phyloP scores from a whole-genome alignment of 2,113 vertebrate genomes.

The Oreochromis niloticus region DNA sequence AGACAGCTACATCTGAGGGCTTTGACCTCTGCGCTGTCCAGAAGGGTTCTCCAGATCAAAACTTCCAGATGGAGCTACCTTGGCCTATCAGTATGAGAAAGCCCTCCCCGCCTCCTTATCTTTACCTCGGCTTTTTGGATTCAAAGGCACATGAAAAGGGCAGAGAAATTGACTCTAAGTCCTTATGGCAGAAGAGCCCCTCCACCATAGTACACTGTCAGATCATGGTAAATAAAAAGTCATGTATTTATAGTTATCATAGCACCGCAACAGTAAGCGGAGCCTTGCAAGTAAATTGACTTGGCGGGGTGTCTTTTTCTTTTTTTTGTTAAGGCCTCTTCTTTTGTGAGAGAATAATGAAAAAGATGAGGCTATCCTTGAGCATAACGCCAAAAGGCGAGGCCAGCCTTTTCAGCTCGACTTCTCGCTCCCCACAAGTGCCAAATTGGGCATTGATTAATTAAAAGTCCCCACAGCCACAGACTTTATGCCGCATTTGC shows the following conservation, averaged over 20 bases:
- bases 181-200: slow-evolving; percentile 52
- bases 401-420: slow-evolving; percentile 45
- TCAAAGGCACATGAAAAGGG: slow-evolving; percentile 65
- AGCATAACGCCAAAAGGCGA: slow-evolving; percentile 47
- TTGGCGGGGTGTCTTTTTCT: slow-evolving; percentile 21
- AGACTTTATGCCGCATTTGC: neutral
- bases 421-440: slow-evolving; percentile 35
- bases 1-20: slow-evolving; percentile 52
- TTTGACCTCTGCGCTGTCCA: slow-evolving; percentile 45
- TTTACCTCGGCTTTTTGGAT: slow-evolving; percentile 13
- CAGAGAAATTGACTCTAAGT: slow-evolving; percentile 62
- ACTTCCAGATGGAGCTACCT: slow-evolving; percentile 57
- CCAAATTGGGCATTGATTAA: slow-evolving; percentile 50
- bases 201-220: slow-evolving; percentile 39
- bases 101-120: neutral
- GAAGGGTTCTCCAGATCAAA: slow-evolving; percentile 67
- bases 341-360: slow-evolving; percentile 49
- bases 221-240: slow-evolving; percentile 46
- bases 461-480: slow-evolving; percentile 45
- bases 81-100: slow-evolving; percentile 39
- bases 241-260: slow-evolving; percentile 58
- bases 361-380: slow-evolving; percentile 39
- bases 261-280: slow-evolving; percentile 36
- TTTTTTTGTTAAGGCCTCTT: slow-evolving; percentile 29
- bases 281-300: slow-evolving; percentile 54